phyloP scores from a whole-genome alignment of 2,888 invertebrate genomes.

The Trichogramma evanescens region DNA sequence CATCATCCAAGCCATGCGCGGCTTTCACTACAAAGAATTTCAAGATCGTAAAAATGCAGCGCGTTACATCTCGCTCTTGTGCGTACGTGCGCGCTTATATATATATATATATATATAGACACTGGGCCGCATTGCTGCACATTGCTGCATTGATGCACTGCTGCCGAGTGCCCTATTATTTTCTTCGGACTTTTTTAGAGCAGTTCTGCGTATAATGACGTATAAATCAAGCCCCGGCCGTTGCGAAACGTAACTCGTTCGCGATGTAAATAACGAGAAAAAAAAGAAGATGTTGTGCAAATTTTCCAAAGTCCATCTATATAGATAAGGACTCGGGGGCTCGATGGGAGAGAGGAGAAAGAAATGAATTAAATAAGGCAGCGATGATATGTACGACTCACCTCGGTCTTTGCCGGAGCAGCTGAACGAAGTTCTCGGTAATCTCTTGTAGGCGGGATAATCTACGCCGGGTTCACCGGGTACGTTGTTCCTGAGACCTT shows the following conservation, averaged over 20 bases:
- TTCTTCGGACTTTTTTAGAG: too few relatives aligned
- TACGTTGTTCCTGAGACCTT: slow-evolving; percentile 58
- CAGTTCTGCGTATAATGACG: too few relatives aligned
- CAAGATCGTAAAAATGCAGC: slow-evolving; percentile 5
- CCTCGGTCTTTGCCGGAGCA: slow-evolving; percentile 58
- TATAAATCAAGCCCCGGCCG: too few relatives aligned
- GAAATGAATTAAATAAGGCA: slow-evolving; percentile 1
- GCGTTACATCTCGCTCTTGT: too few relatives aligned
- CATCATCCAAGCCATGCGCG: background rate
- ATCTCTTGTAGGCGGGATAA: slow-evolving; percentile 56
- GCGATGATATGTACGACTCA: slow-evolving; percentile 30
- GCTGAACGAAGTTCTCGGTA: slow-evolving; percentile 58
- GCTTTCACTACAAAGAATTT: slow-evolving; percentile 12
- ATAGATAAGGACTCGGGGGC: too few relatives aligned
- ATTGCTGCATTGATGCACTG: too few relatives aligned
- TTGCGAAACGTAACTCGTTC: too few relatives aligned
- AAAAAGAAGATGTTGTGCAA: background rate
- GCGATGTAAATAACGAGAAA: background rate
- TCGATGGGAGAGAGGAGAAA: background rate
- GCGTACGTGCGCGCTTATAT: background rate
- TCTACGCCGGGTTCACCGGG: slow-evolving; percentile 62
- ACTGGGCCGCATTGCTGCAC: too few relatives aligned
- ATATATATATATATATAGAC: too few relatives aligned
- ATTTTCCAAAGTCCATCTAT: background rate
- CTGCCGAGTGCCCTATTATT: too few relatives aligned